These are phyloP conservation scores for Leuciscus waleckii DNA, from an alignment of 2,797 vertebrate genomes.

Conservation along the genomic window DNA sequence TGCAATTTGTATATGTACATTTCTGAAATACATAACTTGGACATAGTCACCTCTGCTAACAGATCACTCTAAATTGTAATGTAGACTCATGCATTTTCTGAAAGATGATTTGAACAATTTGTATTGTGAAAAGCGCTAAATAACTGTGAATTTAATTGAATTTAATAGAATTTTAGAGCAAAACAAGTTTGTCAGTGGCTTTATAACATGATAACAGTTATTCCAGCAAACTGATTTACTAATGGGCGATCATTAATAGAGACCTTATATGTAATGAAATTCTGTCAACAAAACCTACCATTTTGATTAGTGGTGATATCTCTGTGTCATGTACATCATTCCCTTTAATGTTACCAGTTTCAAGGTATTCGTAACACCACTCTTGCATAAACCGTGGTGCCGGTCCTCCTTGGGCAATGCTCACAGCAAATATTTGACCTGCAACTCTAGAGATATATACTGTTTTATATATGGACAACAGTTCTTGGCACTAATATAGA, in stretches of 20 bases:
- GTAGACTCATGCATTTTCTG: too few species aligned
- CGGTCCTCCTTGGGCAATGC: slow-evolving; percentile 37
- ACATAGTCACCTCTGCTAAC: too few species aligned
- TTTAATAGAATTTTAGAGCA: not conserved
- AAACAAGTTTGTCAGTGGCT: not conserved
- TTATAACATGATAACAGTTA: not conserved
- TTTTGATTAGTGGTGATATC: slow-evolving; percentile 16
- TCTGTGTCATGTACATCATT: slow-evolving; percentile 13
- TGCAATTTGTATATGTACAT: too few species aligned
- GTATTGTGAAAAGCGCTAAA: too few species aligned
- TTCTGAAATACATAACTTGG: too few species aligned
- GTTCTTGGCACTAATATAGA: not conserved
- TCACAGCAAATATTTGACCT: slow-evolving; percentile 46
- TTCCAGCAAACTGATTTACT: not conserved
- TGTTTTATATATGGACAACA: not conserved
- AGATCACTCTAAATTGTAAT: too few species aligned
- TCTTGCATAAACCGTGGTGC: slow-evolving; percentile 22
- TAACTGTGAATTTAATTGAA: too few species aligned
- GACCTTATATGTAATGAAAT: not conserved
- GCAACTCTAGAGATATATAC: slow-evolving; percentile 24
- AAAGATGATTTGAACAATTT: too few species aligned
- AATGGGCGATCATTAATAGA: not conserved
- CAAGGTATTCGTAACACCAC: slow-evolving; percentile 35
- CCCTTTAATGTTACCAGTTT: not conserved
- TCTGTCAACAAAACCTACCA: not conserved